Base-by-base conservation (phyloP, 2,888 invertebrate species). In the Serripes groenlandicus region DNA sequence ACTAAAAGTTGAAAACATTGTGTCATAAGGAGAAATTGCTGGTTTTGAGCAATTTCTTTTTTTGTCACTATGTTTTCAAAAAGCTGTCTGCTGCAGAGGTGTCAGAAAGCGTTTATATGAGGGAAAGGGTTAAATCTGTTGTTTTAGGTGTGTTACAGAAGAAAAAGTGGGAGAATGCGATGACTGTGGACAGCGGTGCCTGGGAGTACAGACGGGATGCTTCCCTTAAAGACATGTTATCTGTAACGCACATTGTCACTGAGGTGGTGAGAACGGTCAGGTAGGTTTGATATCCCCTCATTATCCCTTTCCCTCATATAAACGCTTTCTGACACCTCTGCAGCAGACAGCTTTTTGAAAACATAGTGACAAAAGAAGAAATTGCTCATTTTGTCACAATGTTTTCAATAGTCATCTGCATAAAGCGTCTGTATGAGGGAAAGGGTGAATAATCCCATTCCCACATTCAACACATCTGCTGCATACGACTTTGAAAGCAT, bases 141-240 rank as follows among this genome's bases (percentile, higher is more conserved):
- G 7, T 3, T 15, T 49, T 49, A 92, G 93, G 92, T 35, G 83
- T 86, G 0, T 83, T 93, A 23, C 92, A 93, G 86, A 91, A 92
- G 35, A 98, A 97, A 91, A 99, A 99, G 95, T 49, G 7, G 49
- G 2, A 49, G 21, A 49, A 21, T 15, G 49, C 21, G 15, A 49
- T 42, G 42, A 42, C 99, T 0, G 95, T 99, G 58, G 99, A 99
- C 92, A 96, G 96, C 87, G 92, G 95, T 26, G 98, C 98, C 0
- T 96, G 96, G 96, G 96, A 95, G 7, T 95, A 92, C 90, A 89
- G 95, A 21, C 89, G 95, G 32, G 91, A 94, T 66, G 93, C 94
- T 75, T 86, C 88, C 9, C 71, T 56, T 34, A 34, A 77, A 4
- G 93, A 94, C 73, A 92, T 91, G 71, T 81, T 94, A 23, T 90